Percentiles rank a stretch among this genome's conserved stretches.
Conservation (phyloP, 2,797 vertebrate genomes). For the Betta splendens region DNA sequence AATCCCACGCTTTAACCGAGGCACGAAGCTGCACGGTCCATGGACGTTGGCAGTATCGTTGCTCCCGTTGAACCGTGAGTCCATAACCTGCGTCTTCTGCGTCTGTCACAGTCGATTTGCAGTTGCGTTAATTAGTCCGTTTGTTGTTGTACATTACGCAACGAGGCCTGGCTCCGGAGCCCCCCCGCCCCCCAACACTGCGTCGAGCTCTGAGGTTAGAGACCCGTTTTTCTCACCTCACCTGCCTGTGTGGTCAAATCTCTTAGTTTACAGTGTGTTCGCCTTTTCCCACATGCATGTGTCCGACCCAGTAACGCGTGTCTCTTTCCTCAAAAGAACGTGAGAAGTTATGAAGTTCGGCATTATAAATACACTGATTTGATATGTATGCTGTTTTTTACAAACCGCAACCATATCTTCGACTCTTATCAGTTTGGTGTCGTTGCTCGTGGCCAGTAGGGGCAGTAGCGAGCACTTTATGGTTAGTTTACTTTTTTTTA, state of each 20-base stretch:
- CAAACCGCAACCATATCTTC: rapidly evolving
- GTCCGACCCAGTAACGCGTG: rapidly evolving
- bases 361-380: rapidly evolving
- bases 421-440: rapidly evolving
- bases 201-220: background rate
- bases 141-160: background rate
- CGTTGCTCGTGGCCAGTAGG: background rate
- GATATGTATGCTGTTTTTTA: background rate
- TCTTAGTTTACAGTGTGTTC: rapidly evolving
- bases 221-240: background rate
- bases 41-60: background rate
- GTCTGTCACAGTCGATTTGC: background rate
- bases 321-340: rapidly evolving
- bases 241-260: slow-evolving; percentile 6
- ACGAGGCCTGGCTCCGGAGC: slow-evolving; percentile 27
- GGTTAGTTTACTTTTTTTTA: background rate
- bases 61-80: background rate
- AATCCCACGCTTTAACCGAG: background rate
- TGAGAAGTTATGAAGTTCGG: slow-evolving; percentile 4
- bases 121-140: background rate
- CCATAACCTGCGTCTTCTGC: background rate
- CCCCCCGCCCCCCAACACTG: background rate
- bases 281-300: rapidly evolving
- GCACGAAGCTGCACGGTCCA: background rate
- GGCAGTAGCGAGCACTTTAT: slow-evolving; percentile 27